Percentiles rank a stretch among this genome's conserved stretches.
These are phyloP conservation scores for Archocentrus centrarchus DNA, from an alignment of 2,113 vertebrate genomes.

Conservation along the genomic window DNA sequence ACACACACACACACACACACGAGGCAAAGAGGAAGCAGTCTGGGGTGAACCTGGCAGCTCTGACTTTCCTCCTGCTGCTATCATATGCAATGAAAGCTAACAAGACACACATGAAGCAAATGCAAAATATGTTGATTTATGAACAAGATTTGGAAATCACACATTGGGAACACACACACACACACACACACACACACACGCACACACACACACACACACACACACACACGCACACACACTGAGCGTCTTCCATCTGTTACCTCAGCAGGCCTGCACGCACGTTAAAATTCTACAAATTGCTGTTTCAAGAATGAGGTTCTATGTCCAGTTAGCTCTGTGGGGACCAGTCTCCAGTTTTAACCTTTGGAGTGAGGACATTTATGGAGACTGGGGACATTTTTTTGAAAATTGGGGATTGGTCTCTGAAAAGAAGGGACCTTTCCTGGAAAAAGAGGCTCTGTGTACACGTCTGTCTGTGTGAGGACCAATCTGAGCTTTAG, in stretches of 20 bases:
- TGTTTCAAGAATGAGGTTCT: not conserved
- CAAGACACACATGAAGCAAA: conserved; percentile 7
- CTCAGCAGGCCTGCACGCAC: not conserved
- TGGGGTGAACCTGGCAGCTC: not conserved
- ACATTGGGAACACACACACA: not conserved
- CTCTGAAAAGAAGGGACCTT: too few relatives aligned
- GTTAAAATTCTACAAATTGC: not conserved
- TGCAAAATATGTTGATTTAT: not conserved
- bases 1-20: not conserved
- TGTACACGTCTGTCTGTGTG: too few relatives aligned
- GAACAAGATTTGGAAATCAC: not conserved
- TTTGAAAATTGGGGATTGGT: too few relatives aligned
- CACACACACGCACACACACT: not conserved
- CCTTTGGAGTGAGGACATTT: not conserved
- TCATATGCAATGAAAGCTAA: conserved; percentile 27
- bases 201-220: not conserved
- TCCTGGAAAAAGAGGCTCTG: too few relatives aligned
- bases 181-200: not conserved
- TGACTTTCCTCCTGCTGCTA: conserved; percentile 2
- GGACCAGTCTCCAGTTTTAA: not conserved
- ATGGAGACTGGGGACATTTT: not conserved
- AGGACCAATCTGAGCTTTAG: too few relatives aligned
- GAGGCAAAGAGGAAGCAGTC: not conserved
- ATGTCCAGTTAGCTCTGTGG: not conserved
- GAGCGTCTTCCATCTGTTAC: conserved; percentile 24